Evolutionary conservation across 2,797 vertebrate genomes (phyloP).

Genomic region (Gallirallus australis): DNA sequence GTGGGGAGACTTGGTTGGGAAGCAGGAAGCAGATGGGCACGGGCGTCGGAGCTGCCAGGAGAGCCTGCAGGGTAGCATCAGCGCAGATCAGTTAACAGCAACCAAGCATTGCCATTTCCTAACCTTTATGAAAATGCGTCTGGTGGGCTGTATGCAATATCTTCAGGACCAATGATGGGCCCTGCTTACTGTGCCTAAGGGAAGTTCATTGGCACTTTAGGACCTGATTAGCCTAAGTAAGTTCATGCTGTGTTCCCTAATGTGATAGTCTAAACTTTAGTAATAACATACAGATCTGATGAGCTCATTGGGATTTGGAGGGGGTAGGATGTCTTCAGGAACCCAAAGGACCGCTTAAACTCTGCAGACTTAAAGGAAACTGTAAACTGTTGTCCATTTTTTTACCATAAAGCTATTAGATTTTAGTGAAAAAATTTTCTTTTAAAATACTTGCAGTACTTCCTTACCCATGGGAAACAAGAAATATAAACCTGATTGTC

Average conservation of each 20-base stretch:
- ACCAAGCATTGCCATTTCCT: background rate
- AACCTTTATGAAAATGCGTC: background rate
- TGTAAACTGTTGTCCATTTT: background rate
- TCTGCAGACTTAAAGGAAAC: background rate
- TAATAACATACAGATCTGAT: background rate
- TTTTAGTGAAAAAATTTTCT: background rate
- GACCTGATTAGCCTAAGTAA: background rate
- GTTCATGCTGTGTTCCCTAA: background rate
- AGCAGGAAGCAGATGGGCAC: background rate
- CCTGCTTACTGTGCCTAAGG: background rate
- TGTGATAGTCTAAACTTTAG: background rate
- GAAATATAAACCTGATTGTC: background rate
- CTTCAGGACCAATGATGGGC: background rate
- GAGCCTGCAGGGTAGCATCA: background rate
- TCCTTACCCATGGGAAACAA: background rate
- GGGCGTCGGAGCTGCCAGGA: rapidly evolving
- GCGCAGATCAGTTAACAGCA: background rate
- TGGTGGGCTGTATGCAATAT: background rate
- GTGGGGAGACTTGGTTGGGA: background rate
- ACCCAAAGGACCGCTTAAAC: background rate
- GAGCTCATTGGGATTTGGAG: background rate
- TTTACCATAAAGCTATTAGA: background rate
- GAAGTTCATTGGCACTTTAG: background rate
- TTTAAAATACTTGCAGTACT: background rate
- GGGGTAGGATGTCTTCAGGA: background rate